These are phyloP conservation scores for Oscheius sp. DNA, from an alignment of 2,888 invertebrate genomes.

Conservation along the genomic window DNA sequence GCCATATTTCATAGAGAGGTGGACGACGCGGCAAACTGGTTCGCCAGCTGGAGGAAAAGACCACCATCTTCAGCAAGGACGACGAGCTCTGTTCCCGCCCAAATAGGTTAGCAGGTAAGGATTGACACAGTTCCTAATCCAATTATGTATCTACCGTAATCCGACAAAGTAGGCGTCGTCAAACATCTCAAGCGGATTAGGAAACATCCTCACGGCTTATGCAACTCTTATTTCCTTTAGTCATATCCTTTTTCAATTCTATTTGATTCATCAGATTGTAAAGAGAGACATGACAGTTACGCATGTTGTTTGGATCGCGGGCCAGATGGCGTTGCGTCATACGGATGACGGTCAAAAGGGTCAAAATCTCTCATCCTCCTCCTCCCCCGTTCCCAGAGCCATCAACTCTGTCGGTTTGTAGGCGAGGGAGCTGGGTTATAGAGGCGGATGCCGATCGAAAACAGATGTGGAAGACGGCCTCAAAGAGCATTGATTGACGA, in stretches of 20 bases:
- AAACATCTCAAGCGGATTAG: background rate
- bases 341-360: conserved; percentile 6
- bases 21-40: conserved; percentile 3
- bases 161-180: background rate
- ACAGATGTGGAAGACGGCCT: conserved; percentile 14
- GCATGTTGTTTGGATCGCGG: too few species aligned
- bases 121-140: conserved; percentile 7
- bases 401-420: conserved; percentile 22
- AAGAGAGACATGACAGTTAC: too few species aligned
- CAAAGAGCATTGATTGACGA: conserved; percentile 12
- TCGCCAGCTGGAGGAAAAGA: conserved; percentile 13
- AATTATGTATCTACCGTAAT: conserved; percentile 20
- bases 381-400: background rate
- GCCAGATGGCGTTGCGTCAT: conserved; percentile 19
- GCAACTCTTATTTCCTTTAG: too few species aligned
- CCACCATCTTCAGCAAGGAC: background rate
- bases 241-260: too few species aligned
- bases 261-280: too few species aligned
- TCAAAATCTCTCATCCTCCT: background rate
- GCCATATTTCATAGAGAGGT: conserved; percentile 6
- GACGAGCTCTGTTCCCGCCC: conserved; percentile 3
- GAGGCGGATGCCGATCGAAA: conserved; percentile 10
- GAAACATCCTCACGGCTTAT: background rate
- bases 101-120: conserved; percentile 14
- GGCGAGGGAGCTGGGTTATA: conserved; percentile 14